Base-by-base conservation (phyloP, 2,113 vertebrate species). In the Sardina pilchardus region DNA sequence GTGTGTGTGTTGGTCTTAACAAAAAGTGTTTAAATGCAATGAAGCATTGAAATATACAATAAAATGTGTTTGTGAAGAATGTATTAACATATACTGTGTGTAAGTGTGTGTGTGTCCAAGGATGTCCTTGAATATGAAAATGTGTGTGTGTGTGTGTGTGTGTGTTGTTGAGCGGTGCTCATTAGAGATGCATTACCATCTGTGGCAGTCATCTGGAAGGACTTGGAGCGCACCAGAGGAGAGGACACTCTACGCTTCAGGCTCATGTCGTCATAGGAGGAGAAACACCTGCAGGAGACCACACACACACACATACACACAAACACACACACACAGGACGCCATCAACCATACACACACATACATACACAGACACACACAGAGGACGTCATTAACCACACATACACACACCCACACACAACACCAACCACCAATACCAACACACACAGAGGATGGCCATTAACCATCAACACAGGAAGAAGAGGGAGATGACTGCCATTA, bases 221-320 rank as follows among this genome's bases (percentile, higher is more conserved):
- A 99, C 90, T 98, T 98, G 2, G 98, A 99, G 88, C 97, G 97
- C 87, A 99, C 96, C 10, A 99, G 96, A 0, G 98, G 98, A 88
- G 97, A 97, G 81, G 97, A 96, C 83, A 97, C 96, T 94, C 97
- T 97, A 91, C 97, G 96, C 93, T 96, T 99, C 88, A 99, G 94
- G 94, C 96, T 99, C 97, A 97, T 97, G 89, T 99, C 98, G 86
- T 99, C 98, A 75, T 99, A 99, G 42, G 97, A 99, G 42, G 98
- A 99, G 90, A 99, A 98, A 93, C 98, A 99, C 83, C 98, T 99
- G 90, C 26, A 80, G 42, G 44, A 89, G 87, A 34, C 14, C 86
- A 84, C 6, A n/a, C n/a, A n/a, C n/a, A n/a, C n/a, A n/a, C n/a
- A n/a, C n/a, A n/a, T n/a, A n/a, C n/a, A n/a, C n/a, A n/a, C n/a